Base-by-base conservation (phyloP, 2,888 invertebrate genomes). In the Litoditis marina region DNA sequence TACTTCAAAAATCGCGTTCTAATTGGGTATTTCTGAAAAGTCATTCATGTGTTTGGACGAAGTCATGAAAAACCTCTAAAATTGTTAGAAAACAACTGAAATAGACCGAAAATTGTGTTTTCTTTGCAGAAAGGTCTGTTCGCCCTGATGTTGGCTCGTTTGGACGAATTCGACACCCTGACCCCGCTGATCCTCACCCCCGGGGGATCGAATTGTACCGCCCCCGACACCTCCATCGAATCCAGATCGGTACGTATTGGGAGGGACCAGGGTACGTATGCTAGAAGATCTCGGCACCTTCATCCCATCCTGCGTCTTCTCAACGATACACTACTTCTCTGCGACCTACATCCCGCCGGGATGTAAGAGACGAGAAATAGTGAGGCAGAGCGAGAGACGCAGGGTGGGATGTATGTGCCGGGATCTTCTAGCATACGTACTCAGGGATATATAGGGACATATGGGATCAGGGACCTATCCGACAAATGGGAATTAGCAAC, bases 121-220 rank as follows among this genome's bases (percentile, higher is more conserved):
- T 5, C n/a, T 31, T 63, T 65, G 16, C 55, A 72, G 72, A 60
- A 66, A 42, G 60, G 71, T 2, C 57, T 74, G 4, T 71, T 74
- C 50, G 63, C 63, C 2, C 52, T 73, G 22, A 80, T 78, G 78
- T 66, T 81, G 51, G 81, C 81, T 19, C 66, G 74, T n/a, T 56
- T 81, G 32, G 81, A 81, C 39, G 79, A 79, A 60, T 79, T 79
- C 62, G 79, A 79, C 50, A 65, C 68, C 22, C 65, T 79, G n/a
- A 78, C 78, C 13, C 79, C 79, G 5, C 62, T 79, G 51, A 77
- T 76, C 13, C 54, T 76, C 22, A 74, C 77, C 8, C 79, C 79
- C 7, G 65, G 61, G 27, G 36, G 27, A 7, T 55, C 61, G 25
- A 27, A 19, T 11, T 16, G n/a, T 13, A 39, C 11, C 16, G n/a